Percentiles rank a stretch among this genome's conserved stretches.
Evolutionary conservation across 2,888 invertebrate species (phyloP).

Genomic region (Hanleya hanleyi): DNA sequence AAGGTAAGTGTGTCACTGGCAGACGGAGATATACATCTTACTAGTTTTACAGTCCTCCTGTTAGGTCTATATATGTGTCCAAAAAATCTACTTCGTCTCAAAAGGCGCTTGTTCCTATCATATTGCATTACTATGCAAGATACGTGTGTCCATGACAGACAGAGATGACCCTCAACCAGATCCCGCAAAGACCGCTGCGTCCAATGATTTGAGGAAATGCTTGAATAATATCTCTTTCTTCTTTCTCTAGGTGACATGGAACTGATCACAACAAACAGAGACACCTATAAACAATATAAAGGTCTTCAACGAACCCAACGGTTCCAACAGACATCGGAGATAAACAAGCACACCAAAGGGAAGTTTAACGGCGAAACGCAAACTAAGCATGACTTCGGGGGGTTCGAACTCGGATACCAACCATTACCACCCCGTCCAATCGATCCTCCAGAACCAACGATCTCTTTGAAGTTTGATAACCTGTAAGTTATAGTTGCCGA

Average conservation of each 20-base stretch:
- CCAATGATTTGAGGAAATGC: no score
- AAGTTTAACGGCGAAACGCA: constrained; percentile 61
- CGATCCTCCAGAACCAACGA: constrained; percentile 62
- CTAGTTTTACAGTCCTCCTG: no score
- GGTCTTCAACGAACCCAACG: constrained; percentile 54
- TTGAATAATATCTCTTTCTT: neutral
- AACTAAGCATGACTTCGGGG: constrained; percentile 57
- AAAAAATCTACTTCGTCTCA: no score
- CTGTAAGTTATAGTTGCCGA: constrained; percentile 44
- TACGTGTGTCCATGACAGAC: no score
- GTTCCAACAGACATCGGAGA: constrained; percentile 47
- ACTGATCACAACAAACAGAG: constrained; percentile 60
- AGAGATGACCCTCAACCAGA: neutral
- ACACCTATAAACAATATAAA: constrained; percentile 54
- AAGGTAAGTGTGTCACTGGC: no score
- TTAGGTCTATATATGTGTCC: no score
- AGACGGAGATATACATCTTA: no score
- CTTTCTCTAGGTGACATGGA: constrained; percentile 54
- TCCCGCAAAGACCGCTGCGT: no score
- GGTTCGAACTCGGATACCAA: constrained; percentile 43
- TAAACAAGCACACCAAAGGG: constrained; percentile 43
- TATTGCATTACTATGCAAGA: no score
- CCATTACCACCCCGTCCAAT: constrained; percentile 55
- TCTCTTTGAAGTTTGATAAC: constrained; percentile 66
- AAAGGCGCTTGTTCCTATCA: no score